Percentiles rank a stretch among this genome's conserved stretches.
phyloP scores from a whole-genome alignment of 2,888 invertebrate genomes.

The Platycheirus rosarum region DNA sequence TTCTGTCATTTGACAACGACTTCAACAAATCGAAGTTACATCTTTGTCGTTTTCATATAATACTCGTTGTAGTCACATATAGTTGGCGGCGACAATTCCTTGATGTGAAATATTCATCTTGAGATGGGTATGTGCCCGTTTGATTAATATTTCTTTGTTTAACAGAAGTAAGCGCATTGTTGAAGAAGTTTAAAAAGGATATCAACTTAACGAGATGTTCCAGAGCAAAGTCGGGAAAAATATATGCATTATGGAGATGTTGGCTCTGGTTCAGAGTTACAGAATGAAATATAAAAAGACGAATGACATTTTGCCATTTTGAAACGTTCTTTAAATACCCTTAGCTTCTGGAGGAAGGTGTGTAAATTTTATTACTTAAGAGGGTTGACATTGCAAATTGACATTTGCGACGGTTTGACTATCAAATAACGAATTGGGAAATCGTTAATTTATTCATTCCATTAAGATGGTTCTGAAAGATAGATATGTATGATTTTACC shows the following conservation, averaged over 20 bases:
- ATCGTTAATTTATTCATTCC: too few species aligned
- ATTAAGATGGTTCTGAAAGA: too few species aligned
- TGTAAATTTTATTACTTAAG: too few species aligned
- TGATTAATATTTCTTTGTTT: conserved; percentile 30
- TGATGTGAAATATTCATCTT: conserved; percentile 47
- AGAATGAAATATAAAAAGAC: neutral
- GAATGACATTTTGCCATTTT: neutral
- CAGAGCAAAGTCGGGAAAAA: neutral
- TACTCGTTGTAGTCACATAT: neutral
- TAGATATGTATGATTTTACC: too few species aligned
- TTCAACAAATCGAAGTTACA: conserved; percentile 55
- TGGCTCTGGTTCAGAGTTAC: neutral
- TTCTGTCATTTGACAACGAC: conserved; percentile 39
- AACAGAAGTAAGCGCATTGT: conserved; percentile 11
- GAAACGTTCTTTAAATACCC: neutral
- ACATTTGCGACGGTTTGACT: too few species aligned
- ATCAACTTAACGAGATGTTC: conserved; percentile 20
- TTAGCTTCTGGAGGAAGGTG: neutral
- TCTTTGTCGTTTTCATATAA: conserved; percentile 35
- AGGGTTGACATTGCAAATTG: too few species aligned
- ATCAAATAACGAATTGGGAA: too few species aligned
- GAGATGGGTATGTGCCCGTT: conserved; percentile 20
- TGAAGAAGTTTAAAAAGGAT: conserved; percentile 9
- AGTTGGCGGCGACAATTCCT: conserved; percentile 38
- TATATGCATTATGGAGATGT: neutral